Conservation (phyloP, 2,888 invertebrate species). For the Spodoptera exigua region DNA sequence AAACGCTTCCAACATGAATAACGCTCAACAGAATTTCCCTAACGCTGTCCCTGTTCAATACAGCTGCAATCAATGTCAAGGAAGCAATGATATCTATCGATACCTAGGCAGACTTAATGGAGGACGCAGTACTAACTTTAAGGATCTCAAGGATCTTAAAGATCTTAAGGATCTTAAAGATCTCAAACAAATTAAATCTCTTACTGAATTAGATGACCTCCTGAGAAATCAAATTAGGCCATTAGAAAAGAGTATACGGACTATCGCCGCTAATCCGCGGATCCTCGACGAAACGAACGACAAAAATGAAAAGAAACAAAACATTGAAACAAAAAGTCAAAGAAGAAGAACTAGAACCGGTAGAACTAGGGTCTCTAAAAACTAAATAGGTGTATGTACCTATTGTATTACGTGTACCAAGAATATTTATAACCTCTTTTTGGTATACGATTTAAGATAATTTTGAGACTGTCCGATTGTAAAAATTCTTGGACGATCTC, state of each 20-base stretch:
- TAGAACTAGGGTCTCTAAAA: conserved; percentile 36
- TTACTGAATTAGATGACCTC: conserved; percentile 78
- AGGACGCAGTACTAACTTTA: conserved; percentile 72
- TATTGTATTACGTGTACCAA: conserved; percentile 29
- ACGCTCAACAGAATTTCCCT: conserved; percentile 89
- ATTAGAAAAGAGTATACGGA: conserved; percentile 73
- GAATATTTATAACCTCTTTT: conserved; percentile 7
- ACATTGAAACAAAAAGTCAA: conserved; percentile 52
- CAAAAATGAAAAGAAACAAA: conserved; percentile 57
- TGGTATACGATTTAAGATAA: conserved; percentile 49
- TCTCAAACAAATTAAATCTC: conserved; percentile 79
- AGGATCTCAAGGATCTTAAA: conserved; percentile 77
- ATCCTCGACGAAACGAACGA: conserved; percentile 70
- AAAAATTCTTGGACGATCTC: conserved; percentile 84
- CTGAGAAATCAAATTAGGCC: conserved; percentile 81
- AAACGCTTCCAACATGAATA: conserved; percentile 79
- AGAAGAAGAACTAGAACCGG: conserved; percentile 18
- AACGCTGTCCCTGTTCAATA: conserved; percentile 90
- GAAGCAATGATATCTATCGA: conserved; percentile 72
- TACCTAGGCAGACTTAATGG: conserved; percentile 78
- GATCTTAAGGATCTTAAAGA: conserved; percentile 81
- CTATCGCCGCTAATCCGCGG: conserved; percentile 75
- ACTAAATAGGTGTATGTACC: conserved; percentile 10
- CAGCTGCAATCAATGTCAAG: conserved; percentile 90
- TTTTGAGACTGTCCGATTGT: conserved; percentile 85